Conservation (phyloP, 1,140 invertebrate genomes). For the Zaprionus inermis region DNA sequence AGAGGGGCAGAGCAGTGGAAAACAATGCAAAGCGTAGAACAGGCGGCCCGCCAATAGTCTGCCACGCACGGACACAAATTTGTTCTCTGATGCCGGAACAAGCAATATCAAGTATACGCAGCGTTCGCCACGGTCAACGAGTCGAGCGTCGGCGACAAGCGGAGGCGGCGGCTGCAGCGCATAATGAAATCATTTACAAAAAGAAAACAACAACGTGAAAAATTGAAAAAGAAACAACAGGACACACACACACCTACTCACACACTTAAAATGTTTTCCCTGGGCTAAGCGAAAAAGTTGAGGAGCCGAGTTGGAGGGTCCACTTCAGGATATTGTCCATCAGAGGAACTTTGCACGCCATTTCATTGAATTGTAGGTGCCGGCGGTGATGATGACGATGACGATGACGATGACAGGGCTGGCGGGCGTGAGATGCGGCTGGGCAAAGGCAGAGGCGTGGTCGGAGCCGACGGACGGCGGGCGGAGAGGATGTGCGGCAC, state of each 20-base stretch:
- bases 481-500: constrained; percentile 42
- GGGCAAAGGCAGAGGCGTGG: no score
- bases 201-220: constrained; percentile 62
- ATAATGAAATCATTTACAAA: constrained; percentile 83
- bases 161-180: constrained; percentile 59
- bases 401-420: background rate
- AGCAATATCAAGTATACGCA: constrained; percentile 74
- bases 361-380: constrained; percentile 65
- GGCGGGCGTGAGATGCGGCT: background rate
- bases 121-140: constrained; percentile 21
- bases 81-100: constrained; percentile 45
- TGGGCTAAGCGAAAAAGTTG: constrained; percentile 28
- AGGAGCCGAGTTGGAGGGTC: constrained; percentile 32
- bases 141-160: constrained; percentile 21
- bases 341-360: constrained; percentile 77
- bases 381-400: constrained; percentile 3
- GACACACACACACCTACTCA: constrained; percentile 26
- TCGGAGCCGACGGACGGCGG: no score
- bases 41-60: constrained; percentile 12
- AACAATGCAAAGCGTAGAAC: no score
- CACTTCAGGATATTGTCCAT: constrained; percentile 66
- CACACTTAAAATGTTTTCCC: constrained; percentile 46
- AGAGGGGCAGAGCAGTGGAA: background rate
- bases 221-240: constrained; percentile 8
- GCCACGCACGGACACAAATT: constrained; percentile 64